These are phyloP conservation scores for Drosophila subpulchrella DNA, from an alignment of 1,140 invertebrate species.

Conservation along the genomic window DNA sequence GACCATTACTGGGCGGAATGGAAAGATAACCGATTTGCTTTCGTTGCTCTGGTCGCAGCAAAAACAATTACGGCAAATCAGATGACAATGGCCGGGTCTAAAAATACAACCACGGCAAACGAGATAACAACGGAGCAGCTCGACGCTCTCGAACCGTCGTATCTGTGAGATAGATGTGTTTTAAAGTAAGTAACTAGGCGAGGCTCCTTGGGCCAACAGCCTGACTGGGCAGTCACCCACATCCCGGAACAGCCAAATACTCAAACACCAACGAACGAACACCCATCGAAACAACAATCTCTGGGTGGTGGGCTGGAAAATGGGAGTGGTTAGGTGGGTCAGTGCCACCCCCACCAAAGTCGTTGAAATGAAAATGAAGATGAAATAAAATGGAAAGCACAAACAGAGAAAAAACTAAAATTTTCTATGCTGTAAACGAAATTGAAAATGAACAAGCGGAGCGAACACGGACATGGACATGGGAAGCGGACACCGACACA, in stretches of 20 bases:
- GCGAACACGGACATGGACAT: constrained; percentile 54
- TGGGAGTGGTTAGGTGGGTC: neutral
- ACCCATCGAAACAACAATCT: constrained; percentile 11
- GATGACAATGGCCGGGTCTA: constrained; percentile 19
- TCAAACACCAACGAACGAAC: neutral
- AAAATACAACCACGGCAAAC: constrained; percentile 14
- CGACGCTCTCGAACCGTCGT: neutral
- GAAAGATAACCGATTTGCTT: constrained; percentile 13
- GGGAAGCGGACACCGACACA: constrained; percentile 19
- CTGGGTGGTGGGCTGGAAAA: neutral
- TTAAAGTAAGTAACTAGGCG: constrained; percentile 55
- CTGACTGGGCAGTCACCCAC: no score
- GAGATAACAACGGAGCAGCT: constrained; percentile 3
- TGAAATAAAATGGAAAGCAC: constrained; percentile 66
- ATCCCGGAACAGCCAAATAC: neutral
- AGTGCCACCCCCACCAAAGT: constrained; percentile 27
- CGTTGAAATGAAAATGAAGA: constrained; percentile 64
- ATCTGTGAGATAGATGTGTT: constrained; percentile 45
- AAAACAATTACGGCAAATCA: constrained; percentile 27
- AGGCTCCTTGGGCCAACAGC: neutral
- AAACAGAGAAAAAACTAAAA: constrained; percentile 32
- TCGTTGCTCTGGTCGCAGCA: constrained; percentile 5
- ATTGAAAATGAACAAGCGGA: constrained; percentile 66
- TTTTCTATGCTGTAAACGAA: constrained; percentile 62
- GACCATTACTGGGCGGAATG: neutral